Base-by-base conservation (phyloP, 2,797 vertebrate species). In the Myiotriccus ornatus region DNA sequence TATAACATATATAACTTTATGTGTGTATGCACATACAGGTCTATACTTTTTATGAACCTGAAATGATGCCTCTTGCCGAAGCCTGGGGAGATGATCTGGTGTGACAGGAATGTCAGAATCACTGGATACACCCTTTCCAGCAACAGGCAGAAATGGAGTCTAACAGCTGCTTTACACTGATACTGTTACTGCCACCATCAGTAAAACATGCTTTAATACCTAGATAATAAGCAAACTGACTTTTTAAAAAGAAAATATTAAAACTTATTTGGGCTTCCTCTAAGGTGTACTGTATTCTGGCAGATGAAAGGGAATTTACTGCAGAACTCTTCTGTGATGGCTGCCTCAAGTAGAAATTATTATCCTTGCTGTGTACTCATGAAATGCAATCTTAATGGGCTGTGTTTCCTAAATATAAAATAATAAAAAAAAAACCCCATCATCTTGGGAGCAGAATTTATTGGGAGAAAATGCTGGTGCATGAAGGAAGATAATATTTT, bases 51-150 rank as follows among this genome's bases (percentile, higher is more conserved):
- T 64, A 84, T 46, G 60, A 77, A 90, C n/a, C 28, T 81, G 64
- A 86, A 94, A 70, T 30, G 12, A 83, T 57, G 30, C 18, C 35
- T 53, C 35, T 20, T 94, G 24, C 62, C 62, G 50, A 52, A 89
- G 64, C 65, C 25, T 32, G 24, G 77, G 73, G 70, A 87, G 63
- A 93, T 93, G 89, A 95, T 55, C 32, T 87, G 52, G 59, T 59
- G 39, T 22, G 59, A 27, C 67, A 93, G 81, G 74, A 96, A 96
- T 84, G 67, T 76, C 77, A 73, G 43, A 82, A 87, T 84, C 50
- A 63, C 43, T 47, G 84, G 60, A 83, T 76, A 89, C 25, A 82
- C 74, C 67, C 89, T 82, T 22, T 52, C 7, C 28, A 87, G 78
- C 34, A 60, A 73, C 6, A 89, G 50, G 67, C 84, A 90, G 70